phyloP scores from a whole-genome alignment of 1,140 invertebrate species.

The Cherax destructor region DNA sequence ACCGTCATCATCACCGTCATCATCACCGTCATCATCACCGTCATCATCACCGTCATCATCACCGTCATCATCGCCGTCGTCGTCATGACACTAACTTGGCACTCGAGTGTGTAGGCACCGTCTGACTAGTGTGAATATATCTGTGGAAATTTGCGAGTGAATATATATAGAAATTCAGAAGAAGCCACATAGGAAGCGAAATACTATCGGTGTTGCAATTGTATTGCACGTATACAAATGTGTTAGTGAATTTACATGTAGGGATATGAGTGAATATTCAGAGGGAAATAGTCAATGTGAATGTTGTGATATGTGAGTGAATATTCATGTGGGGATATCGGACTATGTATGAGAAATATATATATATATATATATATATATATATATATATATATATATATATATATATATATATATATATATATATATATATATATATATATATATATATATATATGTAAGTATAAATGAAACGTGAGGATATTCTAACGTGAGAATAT shows the following conservation, averaged over 20 bases:
- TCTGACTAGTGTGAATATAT: too few relatives aligned
- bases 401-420: neutral
- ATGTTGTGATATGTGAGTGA: neutral
- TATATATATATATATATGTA: neutral
- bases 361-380: conserved; percentile 2
- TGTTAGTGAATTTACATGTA: neutral
- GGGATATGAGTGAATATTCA: neutral
- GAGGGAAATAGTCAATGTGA: neutral
- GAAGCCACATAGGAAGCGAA: too few relatives aligned
- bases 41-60: too few relatives aligned
- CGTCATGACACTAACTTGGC: too few relatives aligned
- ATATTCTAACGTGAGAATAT: neutral
- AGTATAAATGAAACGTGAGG: too few relatives aligned
- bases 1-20: too few relatives aligned
- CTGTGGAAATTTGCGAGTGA: too few relatives aligned
- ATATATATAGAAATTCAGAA: too few relatives aligned
- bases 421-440: neutral
- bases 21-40: too few relatives aligned
- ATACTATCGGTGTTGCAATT: too few relatives aligned
- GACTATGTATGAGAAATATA: neutral
- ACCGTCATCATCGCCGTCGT: too few relatives aligned
- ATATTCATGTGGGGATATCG: neutral
- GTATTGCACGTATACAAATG: neutral
- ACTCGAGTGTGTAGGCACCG: too few relatives aligned
- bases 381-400: neutral